These are phyloP conservation scores for Phalloptychus januarius DNA, from an alignment of 2,797 vertebrate genomes.

Conservation along the genomic window DNA sequence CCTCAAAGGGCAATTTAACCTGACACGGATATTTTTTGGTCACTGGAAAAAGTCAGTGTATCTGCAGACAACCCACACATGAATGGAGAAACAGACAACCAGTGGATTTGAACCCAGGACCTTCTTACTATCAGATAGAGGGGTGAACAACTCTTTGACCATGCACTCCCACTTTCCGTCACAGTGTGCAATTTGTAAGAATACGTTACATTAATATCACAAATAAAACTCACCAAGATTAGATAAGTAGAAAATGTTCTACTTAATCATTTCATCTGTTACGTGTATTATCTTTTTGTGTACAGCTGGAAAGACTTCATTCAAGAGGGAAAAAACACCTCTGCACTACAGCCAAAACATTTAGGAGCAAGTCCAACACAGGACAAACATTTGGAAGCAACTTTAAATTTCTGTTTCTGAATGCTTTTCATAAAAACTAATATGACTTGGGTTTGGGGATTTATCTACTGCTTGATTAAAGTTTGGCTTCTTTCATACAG, in stretches of 20 bases:
- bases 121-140: neutral
- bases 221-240: neutral
- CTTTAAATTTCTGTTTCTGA: neutral
- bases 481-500: neutral
- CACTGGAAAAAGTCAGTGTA: neutral
- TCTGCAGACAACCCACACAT: neutral
- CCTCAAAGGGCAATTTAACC: neutral
- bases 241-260: neutral
- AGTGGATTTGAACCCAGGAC: neutral
- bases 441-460: neutral
- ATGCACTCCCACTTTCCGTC: neutral
- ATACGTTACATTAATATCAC: neutral
- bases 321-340: neutral
- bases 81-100: neutral
- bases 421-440: neutral
- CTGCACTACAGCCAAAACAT: neutral
- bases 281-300: neutral
- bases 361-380: neutral
- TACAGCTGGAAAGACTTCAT: neutral
- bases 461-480: neutral
- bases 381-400: neutral
- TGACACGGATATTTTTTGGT: neutral
- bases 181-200: neutral
- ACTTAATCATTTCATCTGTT: neutral
- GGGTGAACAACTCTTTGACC: neutral